Evolutionary conservation across 2,888 invertebrate genomes (phyloP), one percentile per base, ranked within the genome.

Genomic region (Noctua janthe): DNA sequence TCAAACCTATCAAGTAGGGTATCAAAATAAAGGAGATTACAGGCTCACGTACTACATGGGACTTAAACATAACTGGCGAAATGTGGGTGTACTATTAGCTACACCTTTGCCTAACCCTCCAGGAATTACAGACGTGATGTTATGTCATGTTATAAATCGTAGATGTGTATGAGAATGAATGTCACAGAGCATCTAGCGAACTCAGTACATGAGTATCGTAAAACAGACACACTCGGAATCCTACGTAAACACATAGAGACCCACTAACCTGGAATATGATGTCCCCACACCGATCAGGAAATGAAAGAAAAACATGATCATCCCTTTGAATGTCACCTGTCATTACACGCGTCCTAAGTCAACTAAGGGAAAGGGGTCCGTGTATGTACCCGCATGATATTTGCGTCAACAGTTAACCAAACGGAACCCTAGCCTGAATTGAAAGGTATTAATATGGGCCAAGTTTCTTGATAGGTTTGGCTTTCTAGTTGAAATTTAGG

Each of bases 271-370:
- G 20, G 5, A 51, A 39, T 54, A 39, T 49, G 23, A 72, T 56
- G 56, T 71, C 39, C 43, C 20, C 13, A 8, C 69, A n/a, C 17
- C n/a, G 47, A 56, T 71, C 39, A 64, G 78, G 62, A 82, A 82
- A 82, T 77, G 29, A 56, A 85, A 78, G 71, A 75, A 78, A 79
- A 85, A 82, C 76, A 81, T 75, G 47, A 59, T 74, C 74, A 73
- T 77, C 78, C 59, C 71, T 62, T 70, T 73, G 71, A 73, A 78
- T 76, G 75, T 80, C 70, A 70, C 75, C 81, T 85, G 72, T 72
- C 77, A 81, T 78, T 64, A 71, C 67, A 43, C 43, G 15, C 69
- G 69, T 85, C 87, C 87, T 87, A 87, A 78, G 79, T 87, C 79
- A 88, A 87, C 83, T 81, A 0, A 76, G 49, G 35, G 56, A 83